Base-by-base conservation (phyloP, 1,140 invertebrate genomes). In the Drosophila watanabei region DNA sequence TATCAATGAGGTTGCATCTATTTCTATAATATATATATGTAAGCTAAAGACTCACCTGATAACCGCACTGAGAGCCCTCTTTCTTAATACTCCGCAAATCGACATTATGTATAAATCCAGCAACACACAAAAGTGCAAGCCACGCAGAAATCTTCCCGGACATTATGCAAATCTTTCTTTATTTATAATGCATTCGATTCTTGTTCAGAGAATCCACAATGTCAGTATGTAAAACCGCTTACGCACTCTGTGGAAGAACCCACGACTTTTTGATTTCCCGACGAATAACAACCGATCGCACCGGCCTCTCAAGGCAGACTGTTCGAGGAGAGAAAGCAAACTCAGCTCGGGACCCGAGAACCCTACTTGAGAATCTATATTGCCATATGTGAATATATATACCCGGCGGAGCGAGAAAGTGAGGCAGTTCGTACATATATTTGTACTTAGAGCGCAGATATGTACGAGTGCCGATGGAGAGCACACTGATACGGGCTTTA, bases 1-100 rank as follows among this genome's bases (percentile, higher is more conserved):
- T 56, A 56, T 24, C 33, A 37, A 16, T 24, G 1, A 33, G 33
- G 37, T 45, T 62, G 54, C 62, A 60, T 13, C 13, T 28, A 14
- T 16, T 5, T 6, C n/a, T 43, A 11, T 14, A n/a, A 5, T 33
- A 35, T 58, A 10, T 5, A 4, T 52, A 11, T 30, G n/a, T 33
- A 39, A 30, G 11, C 4, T 8, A 52, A n/a, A 5, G 8, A 56
- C 75, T 62, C 39, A 88, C 85, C 82, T 68, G 33, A 81, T 88
- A 88, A 14, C 85, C 85, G n/a, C 85, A 88, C 28, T 86, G 58
- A 14, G 85, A 16, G 30, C 43, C 70, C 35, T 75, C 10, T 16
- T 70, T 60, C 20, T 66, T 51, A 16, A 89, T 75, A 59, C 61
- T 66, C 32, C 86, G 60, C 13, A 56, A 32, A 13, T 75, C 75